Percentiles rank a stretch among this genome's conserved stretches.
Conservation (phyloP, 2,888 invertebrate species). For the Laspeyria flexula region DNA sequence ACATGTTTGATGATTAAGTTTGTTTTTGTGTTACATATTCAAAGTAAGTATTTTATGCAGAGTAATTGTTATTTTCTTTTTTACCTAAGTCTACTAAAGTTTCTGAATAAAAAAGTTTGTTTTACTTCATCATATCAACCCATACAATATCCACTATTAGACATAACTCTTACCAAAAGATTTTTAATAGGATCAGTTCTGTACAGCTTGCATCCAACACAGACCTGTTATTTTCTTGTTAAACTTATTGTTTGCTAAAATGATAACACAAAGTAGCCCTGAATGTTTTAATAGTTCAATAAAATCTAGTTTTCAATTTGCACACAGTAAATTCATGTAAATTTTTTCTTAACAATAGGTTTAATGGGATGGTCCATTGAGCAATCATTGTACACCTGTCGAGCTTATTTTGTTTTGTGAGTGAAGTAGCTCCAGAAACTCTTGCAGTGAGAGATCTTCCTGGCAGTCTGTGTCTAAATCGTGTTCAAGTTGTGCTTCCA, state of each 20-base stretch:
- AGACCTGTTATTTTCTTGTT: too few species aligned
- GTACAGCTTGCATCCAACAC: too few species aligned
- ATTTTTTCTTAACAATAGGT: constrained; percentile 58
- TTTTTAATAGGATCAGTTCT: too few species aligned
- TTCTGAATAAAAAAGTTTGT: not conserved
- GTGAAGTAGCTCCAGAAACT: constrained; percentile 79
- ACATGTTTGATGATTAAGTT: constrained; percentile 72
- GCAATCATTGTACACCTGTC: constrained; percentile 72
- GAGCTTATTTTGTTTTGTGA: constrained; percentile 77
- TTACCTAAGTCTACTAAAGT: not conserved
- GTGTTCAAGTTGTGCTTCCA: constrained; percentile 81
- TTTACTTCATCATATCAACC: not conserved
- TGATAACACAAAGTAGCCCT: constrained; percentile 49
- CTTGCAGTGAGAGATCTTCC: constrained; percentile 81
- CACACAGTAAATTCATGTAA: constrained; percentile 77
- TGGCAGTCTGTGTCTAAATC: constrained; percentile 83
- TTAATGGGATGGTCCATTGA: constrained; percentile 26
- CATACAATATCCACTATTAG: too few species aligned
- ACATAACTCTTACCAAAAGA: too few species aligned
- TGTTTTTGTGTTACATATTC: too few species aligned
- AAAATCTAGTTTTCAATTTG: constrained; percentile 74
- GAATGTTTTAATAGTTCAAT: constrained; percentile 63
- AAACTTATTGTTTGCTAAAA: constrained; percentile 25
- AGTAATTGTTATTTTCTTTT: not conserved
- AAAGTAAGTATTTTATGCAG: too few species aligned